These are phyloP conservation scores for Leucozona laternaria DNA, from an alignment of 2,888 invertebrate genomes.

Conservation along the genomic window DNA sequence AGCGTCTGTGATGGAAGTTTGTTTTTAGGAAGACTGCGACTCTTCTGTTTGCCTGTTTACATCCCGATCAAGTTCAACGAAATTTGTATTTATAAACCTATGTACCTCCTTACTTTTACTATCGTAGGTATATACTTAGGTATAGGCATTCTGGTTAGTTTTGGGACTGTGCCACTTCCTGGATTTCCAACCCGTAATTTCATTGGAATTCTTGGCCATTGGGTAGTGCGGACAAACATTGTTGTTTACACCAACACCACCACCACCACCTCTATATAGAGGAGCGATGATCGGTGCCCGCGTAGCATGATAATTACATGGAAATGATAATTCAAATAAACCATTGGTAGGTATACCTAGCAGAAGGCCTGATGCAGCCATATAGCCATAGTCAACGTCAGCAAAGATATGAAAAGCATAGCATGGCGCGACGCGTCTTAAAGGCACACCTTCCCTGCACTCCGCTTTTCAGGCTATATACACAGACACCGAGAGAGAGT, in stretches of 20 bases:
- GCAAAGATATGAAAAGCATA: slow-evolving; percentile 51
- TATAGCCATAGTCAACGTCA: neutral
- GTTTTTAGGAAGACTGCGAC: slow-evolving; percentile 28
- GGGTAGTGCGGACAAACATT: slow-evolving; percentile 54
- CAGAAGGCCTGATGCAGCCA: slow-evolving; percentile 32
- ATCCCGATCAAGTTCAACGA: slow-evolving; percentile 38
- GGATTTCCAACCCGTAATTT: slow-evolving; percentile 38
- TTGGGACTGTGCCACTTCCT: slow-evolving; percentile 57
- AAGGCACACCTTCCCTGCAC: slow-evolving; percentile 61
- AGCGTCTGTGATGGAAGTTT: slow-evolving; percentile 33
- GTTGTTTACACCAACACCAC: slow-evolving; percentile 56
- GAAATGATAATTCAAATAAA: slow-evolving; percentile 68
- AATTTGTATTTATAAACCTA: neutral
- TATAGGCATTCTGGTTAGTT: slow-evolving; percentile 9
- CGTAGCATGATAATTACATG: slow-evolving; percentile 73
- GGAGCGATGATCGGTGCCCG: slow-evolving; percentile 61
- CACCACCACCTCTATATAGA: neutral
- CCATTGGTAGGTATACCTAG: slow-evolving; percentile 50
- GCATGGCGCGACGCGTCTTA: slow-evolving; percentile 38
- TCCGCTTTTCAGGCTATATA: neutral
- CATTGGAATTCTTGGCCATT: slow-evolving; percentile 57
- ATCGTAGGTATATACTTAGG: neutral
- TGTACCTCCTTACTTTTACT: slow-evolving; percentile 43
- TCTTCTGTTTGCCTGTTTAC: slow-evolving; percentile 46
- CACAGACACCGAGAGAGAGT: neutral